Evolutionary conservation across 2,797 vertebrate genomes (phyloP), one percentile per base, ranked within the genome.

Genomic region (Diplodus puntazzo): DNA sequence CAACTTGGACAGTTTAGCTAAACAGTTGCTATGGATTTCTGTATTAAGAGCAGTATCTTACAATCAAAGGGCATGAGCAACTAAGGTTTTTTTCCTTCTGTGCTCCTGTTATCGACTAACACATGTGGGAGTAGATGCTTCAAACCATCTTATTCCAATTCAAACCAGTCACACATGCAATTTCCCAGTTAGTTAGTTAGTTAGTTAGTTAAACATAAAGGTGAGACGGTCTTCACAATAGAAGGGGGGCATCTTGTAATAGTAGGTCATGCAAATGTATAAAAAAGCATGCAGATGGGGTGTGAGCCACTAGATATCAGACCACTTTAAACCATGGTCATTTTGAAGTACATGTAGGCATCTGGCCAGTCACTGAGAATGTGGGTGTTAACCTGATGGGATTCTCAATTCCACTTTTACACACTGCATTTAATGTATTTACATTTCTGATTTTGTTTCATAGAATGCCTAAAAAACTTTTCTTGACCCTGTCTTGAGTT

Each of bases 401-500:
- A 58, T 59, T 27, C 25, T 16, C 11, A 58, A 46, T 20, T 48
- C 27, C 55, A 17, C 46, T 18, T 17, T 18, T 25, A 4, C 14
- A 18, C 9, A 50, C 49, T 42, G n/a, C 42, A 25, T 21, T 13
- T 45, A 45, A 45, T 45, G 12, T 45, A 45, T 39, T 58, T 61
- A 39, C 34, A 54, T 5, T n/a, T 52, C 9, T 6, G 6, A 25
- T 21, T 39, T 48, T 48, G 20, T 59, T 49, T 46, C 4, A 34
- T 25, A 46, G 46, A 49, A 34, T 30, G 30, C 30, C 5, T 30
- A 34, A 34, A 34, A 34, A 39, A n/a, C 17, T 20, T 79, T 42
- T 50, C 27, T 48, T 57, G 49, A 16, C 64, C 59, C 68, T 66
- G 45, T 69, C 58, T 66, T 13, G 17, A 69, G 73, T 60, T 67